Base-by-base conservation (phyloP, 1,140 invertebrate genomes). In the Brachionus angularis region DNA sequence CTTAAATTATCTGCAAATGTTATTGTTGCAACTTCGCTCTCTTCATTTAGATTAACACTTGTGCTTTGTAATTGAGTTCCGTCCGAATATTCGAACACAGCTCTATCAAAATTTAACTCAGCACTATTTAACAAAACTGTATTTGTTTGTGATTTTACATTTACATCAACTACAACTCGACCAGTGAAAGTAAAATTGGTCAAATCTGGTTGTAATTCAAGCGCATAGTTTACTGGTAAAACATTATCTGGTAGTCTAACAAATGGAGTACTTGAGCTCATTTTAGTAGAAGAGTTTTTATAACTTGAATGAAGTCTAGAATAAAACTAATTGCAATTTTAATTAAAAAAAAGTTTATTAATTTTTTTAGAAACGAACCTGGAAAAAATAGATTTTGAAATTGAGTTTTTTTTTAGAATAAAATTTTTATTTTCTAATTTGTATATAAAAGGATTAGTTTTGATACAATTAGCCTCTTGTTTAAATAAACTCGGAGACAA, bases 91-190 rank as follows among this genome's bases (percentile, higher is more conserved):
- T 67, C 62, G 10, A 67, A 46, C 10, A 67, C 62, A 12, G 62
- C 62, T 33, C 36, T 16, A 12, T 34, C 36, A 33, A 67, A 67
- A 3, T 39, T 34, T 2, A 67, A 21, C 25, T 67, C 62, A 21
- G 62, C 62, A 36, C 62, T 67, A 42, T 67, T 67, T 33, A 67
- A 50, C 25, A 67, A 47, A 5, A 67, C 47, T 47, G 42, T 46
- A n/a, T 34, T 67, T 10, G 62, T 67, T 23, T 67, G 29, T 33
- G 62, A 67, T 27, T 27, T 64, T 53, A 70, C 67, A 34, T 52
- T 39, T 10, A 70, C 42, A 39, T 70, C 67, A 33, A 70, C 23
- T 10, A 16, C 67, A 36, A 70, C 67, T 8, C 16, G 16, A 36
- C 67, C 67, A 25, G 18, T 53, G 25, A 70, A 70, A 21, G 46